Evolutionary conservation across 2,888 invertebrate species (phyloP).

Genomic region (Fragum whitleyi): DNA sequence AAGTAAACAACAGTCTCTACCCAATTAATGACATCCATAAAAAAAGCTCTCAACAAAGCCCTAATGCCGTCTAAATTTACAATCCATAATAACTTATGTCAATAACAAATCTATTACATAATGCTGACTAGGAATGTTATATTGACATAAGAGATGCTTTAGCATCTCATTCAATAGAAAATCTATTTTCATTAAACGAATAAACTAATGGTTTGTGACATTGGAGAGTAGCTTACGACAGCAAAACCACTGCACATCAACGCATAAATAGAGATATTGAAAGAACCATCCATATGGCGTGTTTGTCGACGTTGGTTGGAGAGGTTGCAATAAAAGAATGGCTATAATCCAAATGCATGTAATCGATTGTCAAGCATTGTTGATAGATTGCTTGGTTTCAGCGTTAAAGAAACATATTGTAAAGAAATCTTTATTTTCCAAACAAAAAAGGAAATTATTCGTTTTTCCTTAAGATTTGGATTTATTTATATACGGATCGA

Average conservation of each 20-base stretch:
- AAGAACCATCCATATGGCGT: too few relatives aligned
- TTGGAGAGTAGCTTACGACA: neutral
- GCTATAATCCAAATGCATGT: too few relatives aligned
- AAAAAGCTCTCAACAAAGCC: neutral
- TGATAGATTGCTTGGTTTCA: too few relatives aligned
- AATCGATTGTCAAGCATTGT: too few relatives aligned
- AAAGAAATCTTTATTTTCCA: too few relatives aligned
- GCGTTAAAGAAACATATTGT: too few relatives aligned
- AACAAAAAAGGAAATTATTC: too few relatives aligned
- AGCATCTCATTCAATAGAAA: neutral
- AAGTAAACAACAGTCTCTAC: neutral
- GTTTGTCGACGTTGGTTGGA: too few relatives aligned
- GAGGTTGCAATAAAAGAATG: too few relatives aligned
- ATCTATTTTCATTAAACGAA: neutral
- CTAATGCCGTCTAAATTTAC: conserved; percentile 13
- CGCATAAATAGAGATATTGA: neutral
- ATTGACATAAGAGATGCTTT: neutral
- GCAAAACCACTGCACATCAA: neutral
- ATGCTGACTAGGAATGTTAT: neutral
- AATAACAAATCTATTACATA: conserved; percentile 8
- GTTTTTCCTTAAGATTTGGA: too few relatives aligned
- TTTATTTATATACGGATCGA: too few relatives aligned
- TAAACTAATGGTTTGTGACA: too few relatives aligned
- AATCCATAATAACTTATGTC: conserved; percentile 8
- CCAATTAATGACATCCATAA: neutral